phyloP scores from a whole-genome alignment of 2,888 invertebrate species.

The Lobophora halterata region DNA sequence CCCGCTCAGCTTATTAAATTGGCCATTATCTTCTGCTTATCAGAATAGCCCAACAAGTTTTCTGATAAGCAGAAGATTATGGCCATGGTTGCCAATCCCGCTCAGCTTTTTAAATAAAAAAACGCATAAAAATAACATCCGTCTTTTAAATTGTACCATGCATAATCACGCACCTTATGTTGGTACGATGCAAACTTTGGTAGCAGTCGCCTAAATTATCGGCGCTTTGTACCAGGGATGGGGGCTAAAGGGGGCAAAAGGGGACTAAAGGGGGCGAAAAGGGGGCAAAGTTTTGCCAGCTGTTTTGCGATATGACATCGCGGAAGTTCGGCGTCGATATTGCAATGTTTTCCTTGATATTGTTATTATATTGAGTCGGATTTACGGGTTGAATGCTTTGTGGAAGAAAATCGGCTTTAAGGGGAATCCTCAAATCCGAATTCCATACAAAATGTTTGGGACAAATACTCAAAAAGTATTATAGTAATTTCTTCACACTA shows the following conservation, averaged over 20 bases:
- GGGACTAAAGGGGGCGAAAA: slow-evolving; percentile 27
- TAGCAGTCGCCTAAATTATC: slow-evolving; percentile 60
- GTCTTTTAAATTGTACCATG: slow-evolving; percentile 27
- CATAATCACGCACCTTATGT: slow-evolving; percentile 50
- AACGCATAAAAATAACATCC: neutral
- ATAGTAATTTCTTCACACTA: too few relatives aligned
- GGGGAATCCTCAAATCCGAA: too few relatives aligned
- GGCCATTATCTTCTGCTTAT: too few relatives aligned
- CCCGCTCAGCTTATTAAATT: too few relatives aligned
- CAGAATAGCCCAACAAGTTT: too few relatives aligned
- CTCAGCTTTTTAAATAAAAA: neutral
- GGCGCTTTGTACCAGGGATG: slow-evolving; percentile 41
- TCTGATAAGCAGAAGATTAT: too few relatives aligned
- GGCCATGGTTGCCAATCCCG: too few relatives aligned
- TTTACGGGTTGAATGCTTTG: neutral
- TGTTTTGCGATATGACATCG: slow-evolving; percentile 31
- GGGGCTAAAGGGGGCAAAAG: slow-evolving; percentile 11
- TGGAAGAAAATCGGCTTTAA: neutral
- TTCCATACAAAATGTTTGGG: too few relatives aligned
- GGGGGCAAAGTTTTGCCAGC: slow-evolving; percentile 31
- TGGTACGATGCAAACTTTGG: slow-evolving; percentile 55
- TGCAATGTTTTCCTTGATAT: slow-evolving; percentile 23
- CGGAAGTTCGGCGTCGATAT: slow-evolving; percentile 20
- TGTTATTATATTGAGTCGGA: slow-evolving; percentile 6
- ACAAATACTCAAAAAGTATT: too few relatives aligned